These are phyloP conservation scores for Dissostichus mawsoni DNA, from an alignment of 2,113 vertebrate species.

Conservation along the genomic window DNA sequence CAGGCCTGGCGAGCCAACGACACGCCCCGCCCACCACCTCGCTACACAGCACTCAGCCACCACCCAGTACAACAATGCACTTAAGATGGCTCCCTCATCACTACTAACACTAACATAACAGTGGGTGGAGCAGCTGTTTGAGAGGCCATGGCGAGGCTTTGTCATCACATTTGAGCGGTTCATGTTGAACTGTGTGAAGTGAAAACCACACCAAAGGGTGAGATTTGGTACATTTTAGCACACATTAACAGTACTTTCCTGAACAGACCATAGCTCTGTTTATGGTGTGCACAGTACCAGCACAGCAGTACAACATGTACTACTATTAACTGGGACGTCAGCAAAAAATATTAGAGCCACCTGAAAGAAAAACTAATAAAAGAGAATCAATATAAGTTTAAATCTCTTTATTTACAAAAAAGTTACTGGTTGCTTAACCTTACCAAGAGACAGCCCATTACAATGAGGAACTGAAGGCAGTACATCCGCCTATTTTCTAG, in stretches of 20 bases:
- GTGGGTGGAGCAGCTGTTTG: constrained; percentile 60
- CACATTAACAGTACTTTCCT: constrained; percentile 4
- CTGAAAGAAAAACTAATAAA: too few relatives aligned
- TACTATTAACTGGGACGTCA: too few relatives aligned
- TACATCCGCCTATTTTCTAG: too few relatives aligned
- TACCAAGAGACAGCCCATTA: too few relatives aligned
- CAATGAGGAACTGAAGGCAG: too few relatives aligned
- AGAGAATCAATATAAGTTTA: too few relatives aligned
- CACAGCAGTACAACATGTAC: too few relatives aligned
- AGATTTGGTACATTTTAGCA: constrained; percentile 5
- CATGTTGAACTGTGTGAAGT: constrained; percentile 25
- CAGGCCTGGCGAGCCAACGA: constrained; percentile 71
- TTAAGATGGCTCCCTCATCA: constrained; percentile 77
- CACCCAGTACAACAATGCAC: constrained; percentile 78
- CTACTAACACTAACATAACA: constrained; percentile 66
- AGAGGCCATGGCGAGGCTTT: constrained; percentile 51
- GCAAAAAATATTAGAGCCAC: too few relatives aligned
- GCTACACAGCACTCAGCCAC: constrained; percentile 60
- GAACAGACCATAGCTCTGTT: constrained; percentile 1
- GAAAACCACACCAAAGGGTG: constrained; percentile 29
- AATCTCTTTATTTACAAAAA: too few relatives aligned
- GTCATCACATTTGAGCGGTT: constrained; percentile 53
- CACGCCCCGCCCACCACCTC: constrained; percentile 83
- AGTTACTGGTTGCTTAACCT: too few relatives aligned
- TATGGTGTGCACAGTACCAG: constrained; percentile 8